Conservation (phyloP, 2,113 vertebrate genomes). For the Mugil cephalus region DNA sequence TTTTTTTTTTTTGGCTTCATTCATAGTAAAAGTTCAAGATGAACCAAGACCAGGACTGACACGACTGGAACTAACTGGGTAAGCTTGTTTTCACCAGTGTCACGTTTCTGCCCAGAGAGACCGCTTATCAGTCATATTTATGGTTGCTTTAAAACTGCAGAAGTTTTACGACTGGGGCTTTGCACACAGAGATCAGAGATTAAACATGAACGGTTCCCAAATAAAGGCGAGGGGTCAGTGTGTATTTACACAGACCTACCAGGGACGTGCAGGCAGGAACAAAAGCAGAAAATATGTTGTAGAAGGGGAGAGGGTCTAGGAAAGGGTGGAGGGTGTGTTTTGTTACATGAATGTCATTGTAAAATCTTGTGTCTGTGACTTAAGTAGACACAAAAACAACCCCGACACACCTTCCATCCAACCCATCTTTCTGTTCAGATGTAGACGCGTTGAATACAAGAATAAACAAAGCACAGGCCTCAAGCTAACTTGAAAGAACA, state of each 20-base stretch:
- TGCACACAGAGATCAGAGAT: neutral
- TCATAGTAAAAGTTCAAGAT: neutral
- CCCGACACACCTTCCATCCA: too few relatives aligned
- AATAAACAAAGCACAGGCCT: too few relatives aligned
- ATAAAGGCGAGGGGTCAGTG: neutral
- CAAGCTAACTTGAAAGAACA: too few relatives aligned
- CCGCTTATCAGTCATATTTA: neutral
- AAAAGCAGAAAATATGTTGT: constrained; percentile 15
- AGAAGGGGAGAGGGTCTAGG: neutral
- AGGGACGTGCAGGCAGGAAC: constrained; percentile 14
- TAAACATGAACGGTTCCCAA: constrained; percentile 8
- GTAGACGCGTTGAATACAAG: too few relatives aligned
- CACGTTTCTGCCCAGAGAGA: neutral
- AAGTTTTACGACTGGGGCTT: neutral
- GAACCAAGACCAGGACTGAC: constrained; percentile 6
- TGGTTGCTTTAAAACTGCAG: neutral
- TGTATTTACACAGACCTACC: neutral
- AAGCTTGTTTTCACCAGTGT: constrained; percentile 29
- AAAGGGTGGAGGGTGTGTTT: too few relatives aligned
- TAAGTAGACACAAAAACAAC: too few relatives aligned
- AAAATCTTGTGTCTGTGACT: neutral
- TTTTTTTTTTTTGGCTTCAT: constrained; percentile 1
- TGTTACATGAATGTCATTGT: neutral
- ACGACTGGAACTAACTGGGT: constrained; percentile 46
- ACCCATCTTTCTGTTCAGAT: too few relatives aligned